These are phyloP conservation scores for Antidorcas marsupialis DNA, from an alignment of 2,113 vertebrate genomes.

Conservation along the genomic window DNA sequence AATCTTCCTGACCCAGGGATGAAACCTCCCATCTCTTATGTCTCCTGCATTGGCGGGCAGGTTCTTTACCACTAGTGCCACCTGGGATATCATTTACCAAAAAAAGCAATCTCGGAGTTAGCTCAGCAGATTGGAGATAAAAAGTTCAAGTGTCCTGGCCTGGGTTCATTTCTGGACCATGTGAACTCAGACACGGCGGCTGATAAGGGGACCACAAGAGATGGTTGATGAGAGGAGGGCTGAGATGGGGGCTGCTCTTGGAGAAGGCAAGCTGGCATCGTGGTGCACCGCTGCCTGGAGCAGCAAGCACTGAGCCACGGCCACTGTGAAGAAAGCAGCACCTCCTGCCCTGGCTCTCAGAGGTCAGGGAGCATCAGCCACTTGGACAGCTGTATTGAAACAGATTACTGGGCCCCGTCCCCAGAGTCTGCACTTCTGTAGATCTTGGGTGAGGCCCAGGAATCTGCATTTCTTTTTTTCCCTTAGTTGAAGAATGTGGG, in stretches of 20 bases:
- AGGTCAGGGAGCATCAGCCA: background rate
- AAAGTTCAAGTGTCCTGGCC: background rate
- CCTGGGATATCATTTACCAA: background rate
- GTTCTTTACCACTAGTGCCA: background rate
- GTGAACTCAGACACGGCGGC: background rate
- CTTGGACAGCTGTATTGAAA: no score
- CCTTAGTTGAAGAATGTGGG: background rate
- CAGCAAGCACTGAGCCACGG: background rate
- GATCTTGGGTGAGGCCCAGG: no score
- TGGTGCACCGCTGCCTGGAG: rapidly evolving
- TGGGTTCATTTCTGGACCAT: background rate
- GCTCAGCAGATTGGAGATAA: background rate
- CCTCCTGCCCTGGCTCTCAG: background rate
- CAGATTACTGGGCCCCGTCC: background rate
- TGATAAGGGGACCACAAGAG: background rate
- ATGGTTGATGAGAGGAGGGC: no score
- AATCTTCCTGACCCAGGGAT: background rate
- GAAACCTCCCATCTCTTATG: background rate
- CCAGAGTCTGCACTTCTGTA: background rate
- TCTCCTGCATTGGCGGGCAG: background rate
- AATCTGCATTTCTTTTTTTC: background rate
- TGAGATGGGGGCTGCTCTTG: background rate
- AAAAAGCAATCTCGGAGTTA: background rate
- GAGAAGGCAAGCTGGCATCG: rapidly evolving
- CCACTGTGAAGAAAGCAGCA: background rate